phyloP scores from a whole-genome alignment of 2,888 invertebrate species.

The Microctonus brassicae region DNA sequence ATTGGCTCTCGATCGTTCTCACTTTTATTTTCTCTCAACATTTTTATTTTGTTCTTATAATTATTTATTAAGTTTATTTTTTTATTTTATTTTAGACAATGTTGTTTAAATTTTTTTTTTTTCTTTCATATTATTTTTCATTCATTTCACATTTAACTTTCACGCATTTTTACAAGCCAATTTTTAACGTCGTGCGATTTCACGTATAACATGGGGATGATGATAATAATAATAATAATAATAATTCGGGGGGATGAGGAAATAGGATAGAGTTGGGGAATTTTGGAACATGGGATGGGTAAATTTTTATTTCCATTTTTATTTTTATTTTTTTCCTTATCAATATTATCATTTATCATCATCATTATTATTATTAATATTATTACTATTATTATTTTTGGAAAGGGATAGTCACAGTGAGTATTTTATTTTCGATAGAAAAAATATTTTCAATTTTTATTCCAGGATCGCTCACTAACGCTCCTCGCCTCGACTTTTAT shows the following conservation, averaged over 20 bases:
- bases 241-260: background rate
- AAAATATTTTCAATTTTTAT: slow-evolving; percentile 56
- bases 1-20: too few species aligned
- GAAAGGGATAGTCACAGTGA: slow-evolving; percentile 39
- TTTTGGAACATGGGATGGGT: slow-evolving; percentile 45
- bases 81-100: too few species aligned
- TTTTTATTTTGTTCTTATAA: slow-evolving; percentile 39
- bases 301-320: slow-evolving; percentile 44
- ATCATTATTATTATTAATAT: too few species aligned
- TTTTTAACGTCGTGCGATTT: slow-evolving; percentile 60
- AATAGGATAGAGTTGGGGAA: background rate
- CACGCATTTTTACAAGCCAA: slow-evolving; percentile 54
- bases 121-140: background rate
- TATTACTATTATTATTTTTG: slow-evolving; percentile 17
- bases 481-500: slow-evolving; percentile 33
- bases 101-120: background rate
- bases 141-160: slow-evolving; percentile 46
- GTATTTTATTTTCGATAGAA: slow-evolving; percentile 52
- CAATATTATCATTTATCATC: too few species aligned
- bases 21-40: slow-evolving; percentile 32
- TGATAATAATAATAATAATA: background rate
- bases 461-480: slow-evolving; percentile 37
- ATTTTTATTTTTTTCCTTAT: too few species aligned
- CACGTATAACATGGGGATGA: slow-evolving; percentile 58
- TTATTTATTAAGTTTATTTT: background rate